These are phyloP conservation scores for Hypolimnas misippus DNA, from an alignment of 2,888 invertebrate genomes.

Conservation along the genomic window DNA sequence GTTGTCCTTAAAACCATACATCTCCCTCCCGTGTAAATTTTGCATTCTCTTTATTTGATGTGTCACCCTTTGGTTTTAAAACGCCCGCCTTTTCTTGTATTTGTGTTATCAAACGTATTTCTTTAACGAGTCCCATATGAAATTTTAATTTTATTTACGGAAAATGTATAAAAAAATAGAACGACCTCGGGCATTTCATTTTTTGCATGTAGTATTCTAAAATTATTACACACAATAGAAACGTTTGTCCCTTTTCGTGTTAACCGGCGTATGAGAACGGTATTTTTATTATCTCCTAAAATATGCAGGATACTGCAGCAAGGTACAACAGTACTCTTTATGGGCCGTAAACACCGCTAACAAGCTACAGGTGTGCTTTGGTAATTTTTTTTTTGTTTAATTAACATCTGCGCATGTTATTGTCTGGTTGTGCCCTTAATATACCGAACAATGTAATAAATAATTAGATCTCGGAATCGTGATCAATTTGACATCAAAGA, in stretches of 20 bases:
- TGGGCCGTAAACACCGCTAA: slow-evolving; percentile 62
- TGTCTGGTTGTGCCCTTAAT: background rate
- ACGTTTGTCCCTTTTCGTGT: slow-evolving; percentile 16
- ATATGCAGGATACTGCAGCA: slow-evolving; percentile 66
- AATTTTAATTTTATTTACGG: background rate
- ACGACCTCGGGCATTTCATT: background rate
- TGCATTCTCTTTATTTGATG: slow-evolving; percentile 61
- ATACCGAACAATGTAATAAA: background rate
- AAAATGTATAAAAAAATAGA: background rate
- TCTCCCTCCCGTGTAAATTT: slow-evolving; percentile 55
- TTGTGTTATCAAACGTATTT: slow-evolving; percentile 19
- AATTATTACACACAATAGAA: slow-evolving; percentile 4
- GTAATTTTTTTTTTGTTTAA: slow-evolving; percentile 33
- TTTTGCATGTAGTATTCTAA: background rate
- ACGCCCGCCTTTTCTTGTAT: slow-evolving; percentile 38
- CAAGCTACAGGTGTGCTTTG: slow-evolving; percentile 57
- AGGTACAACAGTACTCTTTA: slow-evolving; percentile 65
- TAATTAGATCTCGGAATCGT: background rate
- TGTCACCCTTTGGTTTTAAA: slow-evolving; percentile 63
- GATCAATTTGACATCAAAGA: background rate
- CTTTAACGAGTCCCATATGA: slow-evolving; percentile 22
- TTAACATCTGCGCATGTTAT: slow-evolving; percentile 25
- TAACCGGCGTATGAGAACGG: slow-evolving; percentile 19
- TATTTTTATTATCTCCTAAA: slow-evolving; percentile 56
- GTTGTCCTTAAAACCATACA: slow-evolving; percentile 54